Evolutionary conservation across 1,140 invertebrate genomes (phyloP), one percentile per base, ranked within the genome.

Genomic region (Trachymyrmex septentrionalis): DNA sequence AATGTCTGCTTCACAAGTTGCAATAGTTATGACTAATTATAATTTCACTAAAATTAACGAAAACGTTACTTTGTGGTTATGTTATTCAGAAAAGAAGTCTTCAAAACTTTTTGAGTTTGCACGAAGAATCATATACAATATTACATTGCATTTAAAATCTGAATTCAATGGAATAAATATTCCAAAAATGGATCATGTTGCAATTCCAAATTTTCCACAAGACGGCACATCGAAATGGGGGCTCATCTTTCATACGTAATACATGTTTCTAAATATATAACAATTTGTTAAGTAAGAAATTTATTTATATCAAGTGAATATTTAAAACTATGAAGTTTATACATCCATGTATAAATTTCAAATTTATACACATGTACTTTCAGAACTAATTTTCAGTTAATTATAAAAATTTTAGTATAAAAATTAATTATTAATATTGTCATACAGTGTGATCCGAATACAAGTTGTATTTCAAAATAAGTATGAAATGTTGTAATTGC

Each of bases 161-260:
- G 9, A 34, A 66, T 66, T 57, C 21, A 2, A 1, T 9, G 9
- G 3, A n/a, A 66, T 38, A 66, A 4, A 12, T 12, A 21, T 67
- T 66, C 34, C 34, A 67, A 4, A 12, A 12, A 9, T 34, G 1
- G 19, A 44, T 67, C 9, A 67, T 21, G 0, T 67, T 14, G 12
- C 4, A n/a, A 38, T 12, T 67, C n/a, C 27, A 21, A 19, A 19
- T 21, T 34, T n/a, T 66, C 7, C 7, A 12, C 30, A 27, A 27
- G 27, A 27, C 27, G 27, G 27, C 27, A 27, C 27, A 27, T 27
- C 27, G 27, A n/a, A n/a, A n/a, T n/a, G n/a, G n/a, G n/a, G n/a
- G n/a, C n/a, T n/a, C n/a, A n/a, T n/a, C n/a, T n/a, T 67, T 67
- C 21, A 67, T 2, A 67, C 34, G 66, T 67, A 44, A 67, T 67